Evolutionary conservation across 2,888 invertebrate genomes (phyloP), one percentile per base, ranked within the genome.

Genomic region (Lepidochrysops patricia): DNA sequence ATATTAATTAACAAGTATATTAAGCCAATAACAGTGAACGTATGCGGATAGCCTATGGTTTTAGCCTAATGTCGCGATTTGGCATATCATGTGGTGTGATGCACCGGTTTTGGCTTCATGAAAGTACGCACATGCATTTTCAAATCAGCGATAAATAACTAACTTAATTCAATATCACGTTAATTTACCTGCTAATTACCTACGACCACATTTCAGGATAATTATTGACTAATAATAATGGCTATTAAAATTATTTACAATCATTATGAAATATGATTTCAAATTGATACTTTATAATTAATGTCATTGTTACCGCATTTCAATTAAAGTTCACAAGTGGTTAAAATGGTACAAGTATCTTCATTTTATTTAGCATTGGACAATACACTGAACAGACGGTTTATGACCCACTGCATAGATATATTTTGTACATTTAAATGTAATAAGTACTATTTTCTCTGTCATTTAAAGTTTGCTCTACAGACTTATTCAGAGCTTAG

Each of bases 181-280:
- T 5, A 26, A 26, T n/a, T 37, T 25, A 49, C 50, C 26, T 26
- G 50, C n/a, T 50, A 26, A 50, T 50, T 50, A 50, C 26, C 13
- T 5, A 15, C 1, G 13, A 13, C 50, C 26, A 50, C 13, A 50
- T 25, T 26, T 50, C n/a, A 26, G n/a, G 4, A 25, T 9, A 50
- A 26, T 50, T 50, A 50, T 50, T 50, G 50, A 50, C 50, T 26
- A 26, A 26, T 50, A 43, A n/a, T 49, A 49, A 50, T 50, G 26
- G 26, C n/a, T 3, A n/a, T 19, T 43, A 12, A 43, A 43, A 43
- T 43, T 19, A 43, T 43, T 9, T 19, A 19, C 9, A 43, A 9
- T 19, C 43, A 4, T 43, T 43, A 23, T 23, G 19, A 12, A 19
- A 19, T 43, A 43, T 15, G 19, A 9, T 19, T 23, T 9, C 1